Conservation (phyloP, 2,888 invertebrate species). For the Eulithis prunata region DNA sequence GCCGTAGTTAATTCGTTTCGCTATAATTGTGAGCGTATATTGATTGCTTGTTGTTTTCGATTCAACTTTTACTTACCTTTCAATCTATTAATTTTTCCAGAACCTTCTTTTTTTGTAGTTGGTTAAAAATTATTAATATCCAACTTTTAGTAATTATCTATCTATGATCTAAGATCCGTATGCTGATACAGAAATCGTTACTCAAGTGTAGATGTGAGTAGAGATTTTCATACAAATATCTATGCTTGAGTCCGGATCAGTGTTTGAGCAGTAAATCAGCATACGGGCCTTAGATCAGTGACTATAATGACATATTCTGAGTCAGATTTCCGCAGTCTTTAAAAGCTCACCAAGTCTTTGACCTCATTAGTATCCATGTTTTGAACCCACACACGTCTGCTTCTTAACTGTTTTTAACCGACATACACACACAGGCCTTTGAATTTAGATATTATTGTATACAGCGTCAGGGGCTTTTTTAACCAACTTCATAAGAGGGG, state of each 20-base stretch:
- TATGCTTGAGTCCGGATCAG: no score
- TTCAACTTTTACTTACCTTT: neutral
- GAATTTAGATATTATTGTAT: no score
- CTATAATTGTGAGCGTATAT: constrained; percentile 1
- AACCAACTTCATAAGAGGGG: no score
- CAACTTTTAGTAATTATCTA: neutral
- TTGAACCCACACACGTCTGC: constrained; percentile 22
- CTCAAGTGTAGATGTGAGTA: no score
- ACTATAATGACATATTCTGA: constrained; percentile 2
- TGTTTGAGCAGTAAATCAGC: no score
- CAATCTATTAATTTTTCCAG: no score
- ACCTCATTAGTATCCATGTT: constrained; percentile 21
- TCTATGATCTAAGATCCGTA: neutral
- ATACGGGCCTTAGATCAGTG: neutral
- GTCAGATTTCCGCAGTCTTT: neutral
- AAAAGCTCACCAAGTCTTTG: constrained; percentile 9
- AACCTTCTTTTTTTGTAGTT: no score
- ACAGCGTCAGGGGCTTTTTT: no score
- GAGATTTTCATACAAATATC: no score
- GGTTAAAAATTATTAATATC: no score
- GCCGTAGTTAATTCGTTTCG: neutral
- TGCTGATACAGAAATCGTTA: no score
- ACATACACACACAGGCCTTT: no score
- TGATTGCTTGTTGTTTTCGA: neutral
- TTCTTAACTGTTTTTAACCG: neutral